Evolutionary conservation across 2,888 invertebrate species (phyloP).

Genomic region (Melikaiella ostensackeni): DNA sequence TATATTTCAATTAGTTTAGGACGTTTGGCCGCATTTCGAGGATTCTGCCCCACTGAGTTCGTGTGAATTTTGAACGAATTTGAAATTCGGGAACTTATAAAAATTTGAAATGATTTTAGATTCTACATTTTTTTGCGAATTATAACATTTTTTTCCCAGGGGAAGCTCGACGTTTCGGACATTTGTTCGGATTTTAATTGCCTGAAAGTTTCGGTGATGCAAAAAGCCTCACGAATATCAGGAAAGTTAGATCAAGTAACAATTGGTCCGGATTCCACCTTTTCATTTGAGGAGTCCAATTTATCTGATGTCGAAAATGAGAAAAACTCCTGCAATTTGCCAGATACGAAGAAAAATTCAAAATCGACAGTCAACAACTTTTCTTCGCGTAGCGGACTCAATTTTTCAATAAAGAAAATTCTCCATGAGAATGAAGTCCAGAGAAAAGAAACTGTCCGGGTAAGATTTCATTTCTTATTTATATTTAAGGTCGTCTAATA

Average conservation of each 20-base stretch:
- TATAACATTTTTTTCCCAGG: background rate
- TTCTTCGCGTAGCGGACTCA: constrained; percentile 54
- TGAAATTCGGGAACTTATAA: too few species aligned
- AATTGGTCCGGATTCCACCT: constrained; percentile 77
- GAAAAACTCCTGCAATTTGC: constrained; percentile 58
- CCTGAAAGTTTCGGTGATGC: constrained; percentile 81
- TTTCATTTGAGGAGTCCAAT: constrained; percentile 59
- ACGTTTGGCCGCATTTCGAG: too few species aligned
- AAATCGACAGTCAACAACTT: constrained; percentile 68
- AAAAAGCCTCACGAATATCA: constrained; percentile 80
- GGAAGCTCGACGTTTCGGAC: constrained; percentile 46
- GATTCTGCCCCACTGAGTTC: too few species aligned
- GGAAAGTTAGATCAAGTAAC: constrained; percentile 79
- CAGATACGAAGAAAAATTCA: constrained; percentile 71
- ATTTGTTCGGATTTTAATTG: constrained; percentile 76
- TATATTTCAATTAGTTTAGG: too few species aligned
- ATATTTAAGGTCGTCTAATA: background rate
- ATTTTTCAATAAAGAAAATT: constrained; percentile 71
- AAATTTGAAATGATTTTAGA: too few species aligned
- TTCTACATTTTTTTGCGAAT: too few species aligned
- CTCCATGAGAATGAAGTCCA: constrained; percentile 70
- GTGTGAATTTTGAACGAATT: too few species aligned
- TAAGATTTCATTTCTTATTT: constrained; percentile 47
- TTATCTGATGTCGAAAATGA: constrained; percentile 63
- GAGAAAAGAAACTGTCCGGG: constrained; percentile 69